phyloP scores from a whole-genome alignment of 1,140 invertebrate species.

The Bombus terrestris region DNA sequence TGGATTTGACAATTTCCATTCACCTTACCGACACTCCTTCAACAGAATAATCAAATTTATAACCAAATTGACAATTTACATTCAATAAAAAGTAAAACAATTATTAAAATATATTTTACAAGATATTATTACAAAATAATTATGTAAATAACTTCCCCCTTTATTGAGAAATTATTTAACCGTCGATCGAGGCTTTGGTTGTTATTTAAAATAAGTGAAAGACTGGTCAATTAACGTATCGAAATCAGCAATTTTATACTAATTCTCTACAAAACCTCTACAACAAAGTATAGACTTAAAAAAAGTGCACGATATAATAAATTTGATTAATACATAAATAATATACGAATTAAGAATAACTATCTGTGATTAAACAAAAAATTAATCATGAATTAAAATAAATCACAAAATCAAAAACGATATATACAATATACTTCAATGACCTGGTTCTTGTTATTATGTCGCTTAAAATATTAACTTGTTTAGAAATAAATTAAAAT shows the following conservation, averaged over 20 bases:
- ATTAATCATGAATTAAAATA: neutral
- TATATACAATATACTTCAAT: neutral
- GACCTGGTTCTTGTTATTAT: neutral
- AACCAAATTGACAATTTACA: neutral
- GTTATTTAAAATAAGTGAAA: neutral
- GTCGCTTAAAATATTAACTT: neutral
- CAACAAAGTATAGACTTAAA: neutral
- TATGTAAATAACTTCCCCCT: neutral
- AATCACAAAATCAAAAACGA: neutral
- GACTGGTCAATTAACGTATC: neutral
- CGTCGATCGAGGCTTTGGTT: no score
- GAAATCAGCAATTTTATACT: neutral
- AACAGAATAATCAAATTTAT: neutral
- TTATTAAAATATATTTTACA: neutral
- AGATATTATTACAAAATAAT: neutral
- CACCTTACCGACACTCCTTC: constrained; percentile 6
- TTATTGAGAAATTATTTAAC: neutral
- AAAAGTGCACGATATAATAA: neutral
- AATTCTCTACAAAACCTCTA: neutral
- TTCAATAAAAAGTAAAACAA: neutral
- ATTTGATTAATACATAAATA: neutral
- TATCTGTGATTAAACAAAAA: neutral
- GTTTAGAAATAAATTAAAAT: neutral
- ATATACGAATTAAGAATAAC: neutral
- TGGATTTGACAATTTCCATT: constrained; percentile 10